Base-by-base conservation (phyloP, 2,888 invertebrate genomes). In the Onchidella celtica region DNA sequence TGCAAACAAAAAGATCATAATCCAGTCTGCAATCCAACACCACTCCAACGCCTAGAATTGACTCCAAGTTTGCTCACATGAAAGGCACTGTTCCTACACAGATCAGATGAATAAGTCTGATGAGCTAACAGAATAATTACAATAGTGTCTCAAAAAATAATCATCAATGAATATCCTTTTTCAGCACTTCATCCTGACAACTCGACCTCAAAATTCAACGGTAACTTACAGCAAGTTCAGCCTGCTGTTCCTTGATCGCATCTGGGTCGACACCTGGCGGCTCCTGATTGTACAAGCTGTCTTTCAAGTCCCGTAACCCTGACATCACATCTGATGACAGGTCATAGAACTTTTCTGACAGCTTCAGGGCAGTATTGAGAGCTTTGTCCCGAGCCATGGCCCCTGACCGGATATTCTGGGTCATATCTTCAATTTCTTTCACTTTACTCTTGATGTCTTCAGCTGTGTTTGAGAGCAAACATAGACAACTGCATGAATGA, bases 281-380 rank as follows among this genome's bases (percentile, higher is more conserved):
- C 80, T 93, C 93, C 85, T 92, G 93, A 1, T 92, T 91, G 63
- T 87, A 83, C 59, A 93, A 86, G 76, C 90, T 91, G 83, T 93
- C 93, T 84, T 92, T 91, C 29, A 93, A 87, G 82, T 92, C 93
- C 11, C 91, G 86, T 21, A 93, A 85, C 40, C 89, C 88, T 3
- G 90, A 87, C 86, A 90, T 90, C 38, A 91, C 89, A 24, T 91
- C 92, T 6, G 87, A 85, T 78, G 91, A 92, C 32, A 90, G 86
- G 81, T 90, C 88, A 81, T 87, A 88, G 86, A 93, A 93, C 77
- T 89, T 89, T 21, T 91, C 89, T 0, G 92, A 89, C 72, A 90
- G 88, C 3, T 83, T 83, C 3, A 91, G 85, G 3, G 92, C 91
- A 57, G 89, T 87, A 4, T 86, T 85, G 65, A 93, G 84, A 66